phyloP scores from a whole-genome alignment of 2,888 invertebrate genomes.

The Hypsopygia costalis region DNA sequence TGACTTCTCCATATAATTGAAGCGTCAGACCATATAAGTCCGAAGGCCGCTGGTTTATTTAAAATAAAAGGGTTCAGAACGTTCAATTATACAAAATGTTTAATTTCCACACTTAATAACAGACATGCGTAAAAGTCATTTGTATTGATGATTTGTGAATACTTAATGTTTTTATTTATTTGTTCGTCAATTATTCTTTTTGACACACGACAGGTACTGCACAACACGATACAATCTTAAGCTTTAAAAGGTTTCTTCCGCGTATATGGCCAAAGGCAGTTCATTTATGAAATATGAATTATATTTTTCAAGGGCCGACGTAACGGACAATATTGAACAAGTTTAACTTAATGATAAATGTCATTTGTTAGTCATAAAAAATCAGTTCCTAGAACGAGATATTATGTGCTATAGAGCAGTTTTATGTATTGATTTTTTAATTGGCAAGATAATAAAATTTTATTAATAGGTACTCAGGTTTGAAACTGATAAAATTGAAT shows the following conservation, averaged over 20 bases:
- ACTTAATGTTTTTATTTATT: slow-evolving; percentile 6
- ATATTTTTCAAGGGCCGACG: neutral
- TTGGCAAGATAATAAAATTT: too few species aligned
- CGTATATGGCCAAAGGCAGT: slow-evolving; percentile 12
- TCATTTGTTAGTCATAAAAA: too few species aligned
- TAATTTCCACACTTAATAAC: slow-evolving; percentile 14
- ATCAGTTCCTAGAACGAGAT: too few species aligned
- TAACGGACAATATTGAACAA: neutral
- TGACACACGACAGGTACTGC: neutral
- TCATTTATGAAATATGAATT: slow-evolving; percentile 3
- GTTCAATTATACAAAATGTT: slow-evolving; percentile 24
- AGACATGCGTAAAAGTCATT: slow-evolving; percentile 14
- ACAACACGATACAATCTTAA: slow-evolving; percentile 23
- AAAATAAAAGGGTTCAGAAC: slow-evolving; percentile 12
- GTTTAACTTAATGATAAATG: neutral
- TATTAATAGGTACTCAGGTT: too few species aligned
- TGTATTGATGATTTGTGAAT: slow-evolving; percentile 7
- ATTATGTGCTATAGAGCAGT: slow-evolving; percentile 1
- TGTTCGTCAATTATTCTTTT: slow-evolving; percentile 4
- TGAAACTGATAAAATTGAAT: too few species aligned
- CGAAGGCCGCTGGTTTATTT: slow-evolving; percentile 16
- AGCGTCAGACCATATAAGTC: slow-evolving; percentile 30
- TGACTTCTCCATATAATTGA: slow-evolving; percentile 26
- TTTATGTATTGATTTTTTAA: too few species aligned
- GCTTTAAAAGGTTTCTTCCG: slow-evolving; percentile 20